A percentile compares a stretch with the other conserved stretches of the same genome.
These are phyloP conservation scores for Pampusana beccarii DNA, from an alignment of 2,113 vertebrate genomes.

Conservation along the genomic window DNA sequence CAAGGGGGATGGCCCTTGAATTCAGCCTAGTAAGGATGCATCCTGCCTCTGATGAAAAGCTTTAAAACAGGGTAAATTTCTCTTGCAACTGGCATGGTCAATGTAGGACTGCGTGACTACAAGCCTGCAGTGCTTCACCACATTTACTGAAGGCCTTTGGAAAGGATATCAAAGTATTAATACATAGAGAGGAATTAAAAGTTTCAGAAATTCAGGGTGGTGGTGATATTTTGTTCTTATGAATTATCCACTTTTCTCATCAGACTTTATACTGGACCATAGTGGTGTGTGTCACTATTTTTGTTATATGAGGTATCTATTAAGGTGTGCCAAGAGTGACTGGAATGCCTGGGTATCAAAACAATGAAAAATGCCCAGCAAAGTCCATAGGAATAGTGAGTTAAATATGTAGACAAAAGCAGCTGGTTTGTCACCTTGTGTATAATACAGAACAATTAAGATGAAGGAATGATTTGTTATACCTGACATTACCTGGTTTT, in stretches of 20 bases:
- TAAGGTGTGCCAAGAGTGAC: background rate
- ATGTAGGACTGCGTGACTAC: background rate
- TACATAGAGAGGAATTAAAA: background rate
- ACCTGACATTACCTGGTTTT: background rate
- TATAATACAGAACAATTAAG: background rate
- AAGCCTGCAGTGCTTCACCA: background rate
- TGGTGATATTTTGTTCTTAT: background rate
- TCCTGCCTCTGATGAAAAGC: background rate
- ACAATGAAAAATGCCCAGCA: background rate
- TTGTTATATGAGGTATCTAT: background rate
- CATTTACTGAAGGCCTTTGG: background rate
- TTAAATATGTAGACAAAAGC: background rate
- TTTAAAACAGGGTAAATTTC: background rate
- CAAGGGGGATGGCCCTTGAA: background rate
- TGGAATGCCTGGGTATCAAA: background rate
- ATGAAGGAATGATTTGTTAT: background rate
- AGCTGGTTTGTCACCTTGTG: background rate
- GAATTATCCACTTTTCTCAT: rapidly evolving
- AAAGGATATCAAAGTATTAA: background rate
- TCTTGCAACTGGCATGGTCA: background rate
- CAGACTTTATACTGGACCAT: background rate
- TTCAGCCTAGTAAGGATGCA: background rate
- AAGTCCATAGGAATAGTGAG: background rate
- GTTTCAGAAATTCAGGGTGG: background rate
- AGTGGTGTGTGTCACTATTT: background rate